Conservation (phyloP, 2,797 vertebrate species). For the Luscinia megarhynchos region DNA sequence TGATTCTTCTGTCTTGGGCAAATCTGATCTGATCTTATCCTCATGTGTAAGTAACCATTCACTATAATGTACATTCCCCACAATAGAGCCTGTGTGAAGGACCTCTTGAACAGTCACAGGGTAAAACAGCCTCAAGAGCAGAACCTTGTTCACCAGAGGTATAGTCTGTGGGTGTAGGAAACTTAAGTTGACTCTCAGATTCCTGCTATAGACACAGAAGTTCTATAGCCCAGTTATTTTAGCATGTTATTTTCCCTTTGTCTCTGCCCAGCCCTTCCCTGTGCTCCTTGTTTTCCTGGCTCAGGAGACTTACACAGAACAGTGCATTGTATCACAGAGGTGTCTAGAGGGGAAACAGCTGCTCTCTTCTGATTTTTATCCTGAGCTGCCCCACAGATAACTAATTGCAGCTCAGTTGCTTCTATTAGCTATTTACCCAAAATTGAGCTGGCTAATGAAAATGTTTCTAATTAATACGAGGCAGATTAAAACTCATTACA, state of each 20-base stretch:
- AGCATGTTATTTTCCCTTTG: neutral
- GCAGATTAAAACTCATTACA: constrained; percentile 80
- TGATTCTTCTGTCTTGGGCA: neutral
- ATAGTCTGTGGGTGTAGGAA: neutral
- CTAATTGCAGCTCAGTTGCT: constrained; percentile 70
- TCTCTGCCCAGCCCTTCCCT: neutral
- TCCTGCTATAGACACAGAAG: neutral
- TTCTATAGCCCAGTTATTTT: neutral
- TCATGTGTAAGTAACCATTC: neutral
- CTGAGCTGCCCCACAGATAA: constrained; percentile 71
- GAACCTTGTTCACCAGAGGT: neutral
- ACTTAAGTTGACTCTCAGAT: neutral
- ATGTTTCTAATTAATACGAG: constrained; percentile 80
- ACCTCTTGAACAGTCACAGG: neutral
- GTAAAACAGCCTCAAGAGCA: neutral
- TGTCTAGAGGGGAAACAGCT: constrained; percentile 56
- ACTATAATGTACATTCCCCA: rapidly evolving
- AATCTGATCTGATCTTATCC: neutral
- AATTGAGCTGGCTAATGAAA: constrained; percentile 76
- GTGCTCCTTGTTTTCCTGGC: neutral
- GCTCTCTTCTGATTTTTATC: constrained; percentile 56
- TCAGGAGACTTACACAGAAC: neutral
- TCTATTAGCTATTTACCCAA: constrained; percentile 77
- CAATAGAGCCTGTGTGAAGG: neutral
- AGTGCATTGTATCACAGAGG: constrained; percentile 13